Evolutionary conservation across 92 coral and sea anemone genomes (phyloP), one percentile per base, ranked within the genome.

Genomic region (Epizoanthus scotinus): DNA sequence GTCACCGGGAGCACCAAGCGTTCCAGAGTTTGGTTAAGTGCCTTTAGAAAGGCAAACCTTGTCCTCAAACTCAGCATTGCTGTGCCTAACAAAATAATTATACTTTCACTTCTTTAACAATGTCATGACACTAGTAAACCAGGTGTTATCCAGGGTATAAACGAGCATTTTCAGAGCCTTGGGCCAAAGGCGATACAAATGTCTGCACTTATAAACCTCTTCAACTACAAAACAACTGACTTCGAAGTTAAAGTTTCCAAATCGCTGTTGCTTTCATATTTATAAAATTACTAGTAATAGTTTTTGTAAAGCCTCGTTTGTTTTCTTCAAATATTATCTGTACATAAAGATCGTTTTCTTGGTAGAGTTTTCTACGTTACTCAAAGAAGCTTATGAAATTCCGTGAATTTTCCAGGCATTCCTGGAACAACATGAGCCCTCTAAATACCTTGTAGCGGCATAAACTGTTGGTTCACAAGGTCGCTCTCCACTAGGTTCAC

Each of bases 31-130:
- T 90, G 90, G 55, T 95, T 95, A 72, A 93, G 70, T 20, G 92
- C 77, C 85, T 93, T 95, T 77, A 93, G 97, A 49, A 95, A 91
- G n/a, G 93, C 94, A 65, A 95, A 95, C 40, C 99, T 85, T 15
- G 98, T 90, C 47, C 99, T 84, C 42, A 95, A 77, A 81, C 98
- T 93, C 14, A 90, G 87, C 25, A 94, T 67, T 5, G 95, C 71
- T 63, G 86, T 74, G 42, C 85, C 99, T 95, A 84, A 14, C 62
- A 72, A 29, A 31, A 19, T 42, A 15, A 50, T 27, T 34, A 1
- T 42, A 63, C 27, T 44, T 12, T 44, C 52, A 44, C 52, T 44
- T 44, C 12, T 12, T 44, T 1, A 44, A 12, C 14, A 8, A 8
- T 9, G 1, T 44, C 10, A 44, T 8, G 14, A 1, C 52, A 15